Evolutionary conservation across 2,797 vertebrate species (phyloP).

Genomic region (Danio aesculapii): DNA sequence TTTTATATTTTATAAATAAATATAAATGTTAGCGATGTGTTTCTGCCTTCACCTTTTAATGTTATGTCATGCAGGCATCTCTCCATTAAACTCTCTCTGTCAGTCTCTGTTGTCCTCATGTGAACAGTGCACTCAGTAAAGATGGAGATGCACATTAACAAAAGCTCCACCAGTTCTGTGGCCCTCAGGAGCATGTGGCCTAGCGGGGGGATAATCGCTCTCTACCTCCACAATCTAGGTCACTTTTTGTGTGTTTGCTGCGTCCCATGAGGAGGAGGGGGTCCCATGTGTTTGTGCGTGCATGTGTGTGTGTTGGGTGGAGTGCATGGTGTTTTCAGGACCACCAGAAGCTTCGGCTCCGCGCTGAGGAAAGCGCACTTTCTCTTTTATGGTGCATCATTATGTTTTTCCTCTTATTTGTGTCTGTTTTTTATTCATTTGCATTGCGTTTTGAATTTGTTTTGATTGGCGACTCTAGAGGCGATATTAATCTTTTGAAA

Average conservation of each 20-base stretch:
- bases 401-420: constrained; percentile 29
- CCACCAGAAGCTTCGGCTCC: constrained; percentile 47
- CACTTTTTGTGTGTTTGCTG: constrained; percentile 68
- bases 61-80: constrained; percentile 8
- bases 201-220: constrained; percentile 74
- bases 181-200: constrained; percentile 61
- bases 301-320: constrained; percentile 45
- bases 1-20: too few species aligned
- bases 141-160: constrained; percentile 72
- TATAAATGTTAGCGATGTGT: too few species aligned
- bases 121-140: constrained; percentile 54
- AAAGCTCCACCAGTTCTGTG: constrained; percentile 61
- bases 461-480: not conserved
- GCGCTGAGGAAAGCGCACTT: constrained; percentile 60
- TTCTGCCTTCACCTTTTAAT: not conserved
- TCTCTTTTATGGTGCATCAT: constrained; percentile 5
- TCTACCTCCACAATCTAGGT: constrained; percentile 75
- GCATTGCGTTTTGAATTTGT: not conserved
- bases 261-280: constrained; percentile 41
- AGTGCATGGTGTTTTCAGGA: not conserved
- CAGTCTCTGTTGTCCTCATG: not conserved
- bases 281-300: constrained; percentile 41
- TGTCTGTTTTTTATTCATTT: constrained; percentile 1
- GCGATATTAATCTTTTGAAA: not conserved
- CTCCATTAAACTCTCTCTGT: constrained; percentile 10